A percentile compares a stretch with the other conserved stretches of the same genome.
Evolutionary conservation across 2,888 invertebrate genomes (phyloP).

Genomic region (Andrena bucephala): DNA sequence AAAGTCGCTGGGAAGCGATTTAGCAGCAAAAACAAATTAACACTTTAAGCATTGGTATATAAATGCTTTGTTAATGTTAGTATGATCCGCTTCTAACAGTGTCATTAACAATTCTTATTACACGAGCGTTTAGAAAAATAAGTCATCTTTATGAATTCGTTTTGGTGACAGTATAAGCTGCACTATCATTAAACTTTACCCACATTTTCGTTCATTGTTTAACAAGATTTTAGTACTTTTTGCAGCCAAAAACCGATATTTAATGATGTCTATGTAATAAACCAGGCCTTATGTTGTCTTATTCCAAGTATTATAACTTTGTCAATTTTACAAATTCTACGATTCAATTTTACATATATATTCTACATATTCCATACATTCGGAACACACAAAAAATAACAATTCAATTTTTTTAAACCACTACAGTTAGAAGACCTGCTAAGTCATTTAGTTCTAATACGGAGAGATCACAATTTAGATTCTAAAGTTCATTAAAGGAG

Average conservation of each 20-base stretch:
- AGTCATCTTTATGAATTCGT: too few species aligned
- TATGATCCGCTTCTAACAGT: background rate
- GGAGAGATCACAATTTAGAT: too few species aligned
- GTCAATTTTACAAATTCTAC: background rate
- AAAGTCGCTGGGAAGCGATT: background rate
- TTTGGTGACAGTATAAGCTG: too few species aligned
- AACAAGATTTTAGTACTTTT: too few species aligned
- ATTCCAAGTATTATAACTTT: background rate
- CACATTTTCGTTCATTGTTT: too few species aligned
- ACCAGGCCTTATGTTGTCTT: background rate
- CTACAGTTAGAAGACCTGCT: background rate
- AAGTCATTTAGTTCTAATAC: too few species aligned
- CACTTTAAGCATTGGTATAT: conserved; percentile 21
- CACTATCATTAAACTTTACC: too few species aligned
- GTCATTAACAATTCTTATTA: too few species aligned
- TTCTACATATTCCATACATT: background rate
- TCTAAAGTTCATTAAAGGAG: too few species aligned
- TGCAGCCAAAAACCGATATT: too few species aligned
- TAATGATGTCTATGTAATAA: too few species aligned
- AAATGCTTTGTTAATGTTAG: background rate
- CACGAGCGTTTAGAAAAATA: too few species aligned
- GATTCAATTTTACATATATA: background rate
- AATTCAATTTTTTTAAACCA: background rate
- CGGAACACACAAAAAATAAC: background rate
- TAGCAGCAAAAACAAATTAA: background rate